Base-by-base conservation (phyloP, 2,797 vertebrate genomes). In the Naso thynnoides region DNA sequence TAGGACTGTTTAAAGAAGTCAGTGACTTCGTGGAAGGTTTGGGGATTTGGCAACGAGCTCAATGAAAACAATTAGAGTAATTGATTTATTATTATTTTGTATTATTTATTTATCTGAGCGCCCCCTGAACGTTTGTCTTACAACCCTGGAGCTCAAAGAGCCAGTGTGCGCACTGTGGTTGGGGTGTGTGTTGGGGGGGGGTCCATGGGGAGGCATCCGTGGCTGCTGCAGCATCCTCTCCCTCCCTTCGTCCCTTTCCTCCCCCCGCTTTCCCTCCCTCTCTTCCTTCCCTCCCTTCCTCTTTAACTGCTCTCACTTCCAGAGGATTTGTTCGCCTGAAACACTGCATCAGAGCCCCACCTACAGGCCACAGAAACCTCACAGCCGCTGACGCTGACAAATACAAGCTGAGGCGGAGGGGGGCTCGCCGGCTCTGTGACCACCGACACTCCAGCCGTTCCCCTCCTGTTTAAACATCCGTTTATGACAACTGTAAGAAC, bases 341-440 rank as follows among this genome's bases (percentile, higher is more conserved):
- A 93, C 87, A 87, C 93, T 95, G 94, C 93, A 93, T 89, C 89
- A 93, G 85, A 95, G 93, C 93, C 74, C 94, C 94, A 93, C 93
- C 95, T 94, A 91, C 94, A 95, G 95, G 94, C 78, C 68, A 24
- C 19, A 80, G 29, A 62, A 72, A 73, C 86, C 60, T 67, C 3
- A 76, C 85, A 76, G 60, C 75, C 63, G 11, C 71, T 23, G 29
- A 63, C 54, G 33, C 31, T 24, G 42, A 72, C 36, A 45, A 14
- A 79, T 38, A 64, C 16, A 65, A 53, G 42, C 42, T 3, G 19
- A 41, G 24, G 42, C 62, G 36, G 16, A 45, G 23, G 13, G 26
- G 27, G 21, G 36, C 29, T 2, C 18, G n/a, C 44, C 19, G n/a
- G 60, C 44, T 26, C 36, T 23, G 24, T 36, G 48, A 27, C 55